Evolutionary conservation across 2,797 vertebrate genomes (phyloP).

Genomic region (Meriones psammophilus): DNA sequence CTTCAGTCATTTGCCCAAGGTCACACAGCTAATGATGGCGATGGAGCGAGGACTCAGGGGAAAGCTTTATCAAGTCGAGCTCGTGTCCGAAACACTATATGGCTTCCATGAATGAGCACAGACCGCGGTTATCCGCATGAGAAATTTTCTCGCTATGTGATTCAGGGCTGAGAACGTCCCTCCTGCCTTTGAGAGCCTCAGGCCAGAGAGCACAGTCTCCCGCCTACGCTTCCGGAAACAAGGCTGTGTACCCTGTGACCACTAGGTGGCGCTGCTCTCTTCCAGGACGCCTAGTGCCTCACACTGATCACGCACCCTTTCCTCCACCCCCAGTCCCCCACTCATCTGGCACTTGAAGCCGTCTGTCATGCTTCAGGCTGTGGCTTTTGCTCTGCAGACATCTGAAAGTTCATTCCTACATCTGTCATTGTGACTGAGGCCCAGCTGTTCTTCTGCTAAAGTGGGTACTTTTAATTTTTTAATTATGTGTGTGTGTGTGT

Average conservation of each 20-base stretch:
- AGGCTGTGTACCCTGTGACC: not conserved
- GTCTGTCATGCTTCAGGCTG: not conserved
- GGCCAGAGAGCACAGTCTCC: rapidly evolving
- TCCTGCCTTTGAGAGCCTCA: not conserved
- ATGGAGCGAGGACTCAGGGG: not conserved
- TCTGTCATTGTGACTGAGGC: not conserved
- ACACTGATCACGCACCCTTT: not conserved
- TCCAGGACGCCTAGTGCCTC: not conserved
- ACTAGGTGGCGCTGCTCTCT: conserved; percentile 69
- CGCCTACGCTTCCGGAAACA: not conserved
- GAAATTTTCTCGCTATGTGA: not conserved
- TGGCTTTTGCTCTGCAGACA: not conserved
- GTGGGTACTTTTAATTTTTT: not conserved
- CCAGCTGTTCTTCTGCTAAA: not conserved
- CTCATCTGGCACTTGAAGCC: conserved; percentile 14
- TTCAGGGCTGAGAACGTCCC: not conserved
- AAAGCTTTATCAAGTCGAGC: not conserved
- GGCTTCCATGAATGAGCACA: not conserved
- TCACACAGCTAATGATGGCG: not conserved
- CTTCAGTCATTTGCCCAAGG: not conserved
- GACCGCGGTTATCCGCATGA: not conserved
- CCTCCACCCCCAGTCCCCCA: not conserved
- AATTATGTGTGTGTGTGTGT: not conserved
- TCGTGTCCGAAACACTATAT: not conserved
- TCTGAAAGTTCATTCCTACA: not conserved